Conservation (phyloP, 2,888 invertebrate genomes). For the Apodemia duryi region DNA sequence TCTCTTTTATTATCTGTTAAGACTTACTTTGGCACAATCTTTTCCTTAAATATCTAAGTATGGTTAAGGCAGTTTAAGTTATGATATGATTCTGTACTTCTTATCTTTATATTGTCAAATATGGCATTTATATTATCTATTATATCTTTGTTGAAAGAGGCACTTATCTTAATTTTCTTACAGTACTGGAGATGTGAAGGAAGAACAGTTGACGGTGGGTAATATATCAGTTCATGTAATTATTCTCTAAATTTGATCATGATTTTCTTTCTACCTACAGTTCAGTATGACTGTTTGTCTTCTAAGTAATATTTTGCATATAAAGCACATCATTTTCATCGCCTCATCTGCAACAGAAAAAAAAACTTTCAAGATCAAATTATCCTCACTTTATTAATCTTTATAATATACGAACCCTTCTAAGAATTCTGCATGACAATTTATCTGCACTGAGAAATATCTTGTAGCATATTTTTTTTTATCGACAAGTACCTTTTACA, state of each 20-base stretch:
- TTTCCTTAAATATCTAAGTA: slow-evolving; percentile 21
- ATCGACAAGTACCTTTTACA: too few relatives aligned
- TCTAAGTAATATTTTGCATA: slow-evolving; percentile 22
- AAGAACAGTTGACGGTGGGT: slow-evolving; percentile 29
- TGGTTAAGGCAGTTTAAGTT: slow-evolving; percentile 14
- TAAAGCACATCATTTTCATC: slow-evolving; percentile 29
- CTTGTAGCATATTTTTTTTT: too few relatives aligned
- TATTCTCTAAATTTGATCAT: slow-evolving; percentile 53
- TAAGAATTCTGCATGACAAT: too few relatives aligned
- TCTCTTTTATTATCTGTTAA: slow-evolving; percentile 34
- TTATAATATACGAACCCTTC: too few relatives aligned
- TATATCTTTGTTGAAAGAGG: slow-evolving; percentile 33
- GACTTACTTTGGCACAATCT: slow-evolving; percentile 37
- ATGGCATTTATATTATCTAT: slow-evolving; percentile 25
- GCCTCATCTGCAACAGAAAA: slow-evolving; percentile 30
- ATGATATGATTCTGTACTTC: slow-evolving; percentile 24
- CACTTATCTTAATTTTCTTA: slow-evolving; percentile 29
- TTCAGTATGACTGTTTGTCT: slow-evolving; percentile 44
- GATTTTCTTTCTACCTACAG: slow-evolving; percentile 50
- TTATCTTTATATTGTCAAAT: slow-evolving; percentile 31
- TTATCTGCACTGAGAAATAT: too few relatives aligned
- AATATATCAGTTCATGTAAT: slow-evolving; percentile 20
- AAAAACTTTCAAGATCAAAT: neutral
- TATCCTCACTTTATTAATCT: too few relatives aligned
- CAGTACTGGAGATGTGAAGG: slow-evolving; percentile 28